These are phyloP conservation scores for Porites lutea DNA, from an alignment of 64 coral and sea anemone genomes.

Conservation along the genomic window DNA sequence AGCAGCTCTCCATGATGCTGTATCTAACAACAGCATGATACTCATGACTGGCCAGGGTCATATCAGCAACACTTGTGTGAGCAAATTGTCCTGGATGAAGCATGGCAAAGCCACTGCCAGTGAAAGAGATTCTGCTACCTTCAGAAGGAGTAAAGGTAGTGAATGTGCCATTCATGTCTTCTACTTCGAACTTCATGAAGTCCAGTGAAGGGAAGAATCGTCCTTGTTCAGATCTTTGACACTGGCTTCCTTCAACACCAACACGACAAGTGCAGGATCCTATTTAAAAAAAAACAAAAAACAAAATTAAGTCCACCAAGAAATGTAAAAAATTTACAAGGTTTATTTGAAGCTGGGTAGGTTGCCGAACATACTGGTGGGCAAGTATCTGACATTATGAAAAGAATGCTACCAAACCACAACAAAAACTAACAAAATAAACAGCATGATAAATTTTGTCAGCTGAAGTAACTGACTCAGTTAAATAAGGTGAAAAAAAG, in stretches of 20 bases:
- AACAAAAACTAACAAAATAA: too few species aligned
- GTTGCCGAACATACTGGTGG: too few species aligned
- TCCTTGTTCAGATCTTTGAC: constrained; percentile 40
- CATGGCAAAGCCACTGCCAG: constrained; percentile 64
- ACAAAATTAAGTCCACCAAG: too few species aligned
- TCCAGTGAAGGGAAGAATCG: constrained; percentile 83
- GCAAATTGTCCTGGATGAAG: constrained; percentile 23
- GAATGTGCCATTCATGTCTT: constrained; percentile 51
- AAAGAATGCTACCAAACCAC: too few species aligned
- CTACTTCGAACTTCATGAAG: constrained; percentile 79
- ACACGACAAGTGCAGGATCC: constrained; percentile 74
- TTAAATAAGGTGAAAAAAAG: too few species aligned
- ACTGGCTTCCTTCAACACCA: constrained; percentile 59
- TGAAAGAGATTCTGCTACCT: constrained; percentile 30
- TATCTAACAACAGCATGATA: constrained; percentile 78
- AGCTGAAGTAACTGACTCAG: too few species aligned
- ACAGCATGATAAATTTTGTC: too few species aligned
- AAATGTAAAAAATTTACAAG: too few species aligned
- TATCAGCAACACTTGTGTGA: constrained; percentile 14
- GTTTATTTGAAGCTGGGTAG: too few species aligned
- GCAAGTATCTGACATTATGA: too few species aligned
- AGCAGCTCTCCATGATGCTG: constrained; percentile 6
- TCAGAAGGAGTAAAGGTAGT: constrained; percentile 19
- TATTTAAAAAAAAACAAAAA: background rate
- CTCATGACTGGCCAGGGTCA: constrained; percentile 17